phyloP scores from a whole-genome alignment of 2,797 vertebrate genomes.

The Coracias cyanogaster region DNA sequence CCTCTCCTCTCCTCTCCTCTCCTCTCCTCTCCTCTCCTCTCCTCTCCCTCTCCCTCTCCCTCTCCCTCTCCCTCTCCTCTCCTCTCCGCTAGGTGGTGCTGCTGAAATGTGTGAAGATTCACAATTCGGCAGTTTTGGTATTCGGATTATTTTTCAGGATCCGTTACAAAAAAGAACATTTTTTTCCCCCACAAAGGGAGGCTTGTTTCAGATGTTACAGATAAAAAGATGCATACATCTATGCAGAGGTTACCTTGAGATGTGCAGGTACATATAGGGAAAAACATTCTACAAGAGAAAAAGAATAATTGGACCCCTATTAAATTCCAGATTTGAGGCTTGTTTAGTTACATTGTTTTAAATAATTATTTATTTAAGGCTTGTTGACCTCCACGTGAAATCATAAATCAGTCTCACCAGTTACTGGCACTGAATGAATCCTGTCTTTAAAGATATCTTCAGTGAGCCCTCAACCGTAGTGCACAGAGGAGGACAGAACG shows the following conservation, averaged over 20 bases:
- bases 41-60: too few species aligned
- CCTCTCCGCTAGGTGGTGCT: conserved; percentile 45
- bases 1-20: background rate
- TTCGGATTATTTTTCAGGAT: background rate
- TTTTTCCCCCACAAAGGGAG: accelerated
- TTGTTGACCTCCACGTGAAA: background rate
- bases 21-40: background rate
- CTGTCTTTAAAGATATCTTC: background rate
- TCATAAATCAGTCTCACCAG: background rate
- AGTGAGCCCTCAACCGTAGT: background rate
- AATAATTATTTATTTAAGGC: background rate
- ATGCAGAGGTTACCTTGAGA: background rate
- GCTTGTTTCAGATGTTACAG: background rate
- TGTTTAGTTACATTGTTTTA: background rate
- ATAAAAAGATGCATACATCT: background rate
- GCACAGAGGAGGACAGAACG: background rate
- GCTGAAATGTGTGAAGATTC: background rate
- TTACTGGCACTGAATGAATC: background rate
- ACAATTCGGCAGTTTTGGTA: background rate
- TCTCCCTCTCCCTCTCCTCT: background rate
- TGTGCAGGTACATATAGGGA: background rate
- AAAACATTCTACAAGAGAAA: background rate
- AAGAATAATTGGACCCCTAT: background rate
- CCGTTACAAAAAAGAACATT: background rate
- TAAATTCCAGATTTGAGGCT: background rate